Evolutionary conservation across 2,888 invertebrate genomes (phyloP).

Genomic region (Siphonodentalium dalli): DNA sequence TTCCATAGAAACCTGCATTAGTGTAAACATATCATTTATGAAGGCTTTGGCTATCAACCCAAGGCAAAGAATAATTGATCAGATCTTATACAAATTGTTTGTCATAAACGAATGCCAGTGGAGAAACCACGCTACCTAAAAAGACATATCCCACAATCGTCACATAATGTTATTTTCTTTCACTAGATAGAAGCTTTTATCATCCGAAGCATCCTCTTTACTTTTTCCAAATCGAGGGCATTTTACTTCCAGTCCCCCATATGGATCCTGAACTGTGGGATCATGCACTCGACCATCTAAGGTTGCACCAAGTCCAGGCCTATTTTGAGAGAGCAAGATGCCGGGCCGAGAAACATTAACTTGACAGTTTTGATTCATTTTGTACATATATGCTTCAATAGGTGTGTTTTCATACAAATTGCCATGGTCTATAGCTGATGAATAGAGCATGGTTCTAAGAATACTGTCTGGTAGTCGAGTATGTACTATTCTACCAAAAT

Average conservation of each 20-base stretch:
- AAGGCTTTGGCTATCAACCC: no score
- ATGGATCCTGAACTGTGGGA: not conserved
- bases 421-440: conserved; percentile 4
- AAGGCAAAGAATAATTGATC: no score
- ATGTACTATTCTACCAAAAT: not conserved
- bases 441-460: not conserved
- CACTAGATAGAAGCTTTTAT: conserved; percentile 2
- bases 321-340: not conserved
- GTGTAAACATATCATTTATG: no score
- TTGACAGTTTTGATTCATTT: not conserved
- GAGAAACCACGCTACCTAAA: no score
- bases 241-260: conserved; percentile 5
- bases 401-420: not conserved
- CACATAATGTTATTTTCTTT: not conserved
- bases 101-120: no score
- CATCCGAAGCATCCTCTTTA: not conserved
- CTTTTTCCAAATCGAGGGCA: not conserved
- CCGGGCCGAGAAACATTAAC: not conserved
- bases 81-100: no score
- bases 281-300: conserved; percentile 6
- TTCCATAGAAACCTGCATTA: no score
- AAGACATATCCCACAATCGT: no score
- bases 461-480: not conserved
- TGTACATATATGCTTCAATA: not conserved
- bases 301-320: conserved; percentile 1